Conservation (phyloP, 2,113 vertebrate species). For the Myanophis thanlyinensis region DNA sequence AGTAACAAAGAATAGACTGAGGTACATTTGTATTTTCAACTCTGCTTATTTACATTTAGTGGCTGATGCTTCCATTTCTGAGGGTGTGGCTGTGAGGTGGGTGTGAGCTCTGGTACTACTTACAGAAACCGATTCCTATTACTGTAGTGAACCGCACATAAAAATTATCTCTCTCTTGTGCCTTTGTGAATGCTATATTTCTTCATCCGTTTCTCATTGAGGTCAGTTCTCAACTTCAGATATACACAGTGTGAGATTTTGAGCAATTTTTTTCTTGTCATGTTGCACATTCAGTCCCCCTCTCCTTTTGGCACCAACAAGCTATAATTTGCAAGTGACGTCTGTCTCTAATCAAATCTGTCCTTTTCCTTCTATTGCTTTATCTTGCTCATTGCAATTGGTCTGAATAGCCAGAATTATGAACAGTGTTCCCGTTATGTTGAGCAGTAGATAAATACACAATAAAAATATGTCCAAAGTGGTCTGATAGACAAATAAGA, state of each 20-base stretch:
- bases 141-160: neutral
- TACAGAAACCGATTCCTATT: neutral
- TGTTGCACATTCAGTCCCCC: neutral
- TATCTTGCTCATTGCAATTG: slow-evolving; percentile 9
- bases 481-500: neutral
- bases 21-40: neutral
- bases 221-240: neutral
- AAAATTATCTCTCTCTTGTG: neutral
- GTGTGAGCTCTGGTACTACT: neutral
- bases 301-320: slow-evolving; percentile 4
- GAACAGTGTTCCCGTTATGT: neutral
- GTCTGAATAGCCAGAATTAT: neutral
- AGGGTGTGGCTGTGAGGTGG: neutral
- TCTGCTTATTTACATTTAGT: neutral
- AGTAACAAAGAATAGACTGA: neutral
- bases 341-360: slow-evolving; percentile 16
- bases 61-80: neutral
- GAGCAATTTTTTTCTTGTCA: neutral
- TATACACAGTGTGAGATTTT: neutral
- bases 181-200: neutral
- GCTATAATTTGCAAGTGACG: neutral
- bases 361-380: slow-evolving; percentile 2
- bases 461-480: neutral
- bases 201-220: neutral
- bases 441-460: neutral